Conservation (phyloP, 2,113 vertebrate species). For the Pluvialis apricaria region DNA sequence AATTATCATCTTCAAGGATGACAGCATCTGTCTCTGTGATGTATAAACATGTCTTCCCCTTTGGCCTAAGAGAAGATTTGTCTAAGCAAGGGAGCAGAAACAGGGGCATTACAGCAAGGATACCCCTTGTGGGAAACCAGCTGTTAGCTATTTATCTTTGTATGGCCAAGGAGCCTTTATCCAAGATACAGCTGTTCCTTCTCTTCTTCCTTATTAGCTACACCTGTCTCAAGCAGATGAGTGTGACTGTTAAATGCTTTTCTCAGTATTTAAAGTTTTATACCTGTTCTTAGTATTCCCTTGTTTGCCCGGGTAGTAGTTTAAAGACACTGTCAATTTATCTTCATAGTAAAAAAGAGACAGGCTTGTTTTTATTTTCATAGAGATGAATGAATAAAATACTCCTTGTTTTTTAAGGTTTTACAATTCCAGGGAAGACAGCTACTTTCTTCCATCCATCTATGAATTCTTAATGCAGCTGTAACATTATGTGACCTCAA, state of each 20-base stretch:
- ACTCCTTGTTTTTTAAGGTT: background rate
- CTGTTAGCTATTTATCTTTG: slow-evolving; percentile 86
- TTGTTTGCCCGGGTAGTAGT: background rate
- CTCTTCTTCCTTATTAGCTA: slow-evolving; percentile 70
- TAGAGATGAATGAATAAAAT: background rate
- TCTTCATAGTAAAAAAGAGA: background rate
- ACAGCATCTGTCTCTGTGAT: slow-evolving; percentile 70
- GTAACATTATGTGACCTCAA: background rate
- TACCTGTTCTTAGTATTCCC: background rate
- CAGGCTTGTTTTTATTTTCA: background rate
- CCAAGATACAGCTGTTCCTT: slow-evolving; percentile 75
- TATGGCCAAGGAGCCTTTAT: slow-evolving; percentile 73
- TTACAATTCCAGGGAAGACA: background rate
- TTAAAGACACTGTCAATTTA: background rate
- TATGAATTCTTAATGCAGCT: background rate
- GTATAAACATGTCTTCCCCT: slow-evolving; percentile 67
- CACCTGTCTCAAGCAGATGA: slow-evolving; percentile 67
- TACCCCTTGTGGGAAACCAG: slow-evolving; percentile 77
- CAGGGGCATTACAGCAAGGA: slow-evolving; percentile 60
- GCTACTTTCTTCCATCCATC: background rate
- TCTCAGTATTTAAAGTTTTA: slow-evolving; percentile 38
- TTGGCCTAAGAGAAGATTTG: slow-evolving; percentile 59
- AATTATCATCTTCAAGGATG: slow-evolving; percentile 70
- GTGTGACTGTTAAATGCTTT: slow-evolving; percentile 35
- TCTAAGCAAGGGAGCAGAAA: slow-evolving; percentile 50